Evolutionary conservation across 2,888 invertebrate species (phyloP).

Genomic region (Dichetophora obliterata): DNA sequence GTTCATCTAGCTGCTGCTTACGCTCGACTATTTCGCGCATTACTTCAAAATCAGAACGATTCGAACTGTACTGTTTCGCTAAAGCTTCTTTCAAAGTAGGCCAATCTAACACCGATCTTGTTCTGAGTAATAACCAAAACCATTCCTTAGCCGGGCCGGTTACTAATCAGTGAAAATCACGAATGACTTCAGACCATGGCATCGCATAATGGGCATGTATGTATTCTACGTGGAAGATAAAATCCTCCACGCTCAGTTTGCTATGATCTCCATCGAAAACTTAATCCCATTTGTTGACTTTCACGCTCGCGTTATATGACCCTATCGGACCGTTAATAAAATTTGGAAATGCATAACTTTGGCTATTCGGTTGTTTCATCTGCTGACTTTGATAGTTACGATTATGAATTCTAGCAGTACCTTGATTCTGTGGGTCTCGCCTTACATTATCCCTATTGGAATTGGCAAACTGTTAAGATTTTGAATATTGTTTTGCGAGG

Average conservation of each 20-base stretch:
- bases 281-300: neutral
- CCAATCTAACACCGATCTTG: slow-evolving; percentile 4
- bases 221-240: slow-evolving; percentile 10
- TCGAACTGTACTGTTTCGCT: neutral
- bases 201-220: slow-evolving; percentile 2
- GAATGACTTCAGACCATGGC: slow-evolving; percentile 15
- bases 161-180: slow-evolving; percentile 25
- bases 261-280: neutral
- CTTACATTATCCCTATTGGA: no score
- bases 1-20: slow-evolving; percentile 21
- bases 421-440: no score
- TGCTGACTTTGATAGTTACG: no score
- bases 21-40: slow-evolving; percentile 33
- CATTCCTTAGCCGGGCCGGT: slow-evolving; percentile 1
- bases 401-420: no score
- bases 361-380: neutral
- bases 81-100: neutral
- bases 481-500: neutral
- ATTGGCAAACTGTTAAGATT: no score
- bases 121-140: slow-evolving; percentile 3
- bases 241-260: neutral
- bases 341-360: neutral
- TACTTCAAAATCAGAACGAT: slow-evolving; percentile 1
- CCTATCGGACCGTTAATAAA: neutral
- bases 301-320: neutral